Conservation (phyloP, 2,113 vertebrate genomes). For the Turdus rufiventris region DNA sequence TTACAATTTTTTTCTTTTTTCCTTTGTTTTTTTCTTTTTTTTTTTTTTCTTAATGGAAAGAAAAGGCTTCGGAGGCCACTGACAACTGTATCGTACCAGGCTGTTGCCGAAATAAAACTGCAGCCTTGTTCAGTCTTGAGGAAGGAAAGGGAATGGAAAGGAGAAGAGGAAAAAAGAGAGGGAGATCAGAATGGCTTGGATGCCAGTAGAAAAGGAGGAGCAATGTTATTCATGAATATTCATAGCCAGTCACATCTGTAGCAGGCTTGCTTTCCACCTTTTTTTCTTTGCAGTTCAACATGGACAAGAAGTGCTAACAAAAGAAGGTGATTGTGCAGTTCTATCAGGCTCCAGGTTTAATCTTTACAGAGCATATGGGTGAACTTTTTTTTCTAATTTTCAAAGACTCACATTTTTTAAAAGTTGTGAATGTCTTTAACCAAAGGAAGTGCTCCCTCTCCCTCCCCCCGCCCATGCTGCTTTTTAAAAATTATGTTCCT, state of each 20-base stretch:
- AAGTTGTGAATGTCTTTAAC: constrained; percentile 10
- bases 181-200: constrained; percentile 75
- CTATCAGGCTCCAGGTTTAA: constrained; percentile 45
- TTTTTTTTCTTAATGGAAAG: constrained; percentile 68
- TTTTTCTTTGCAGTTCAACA: constrained; percentile 59
- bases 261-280: constrained; percentile 81
- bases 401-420: background rate
- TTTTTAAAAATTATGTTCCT: constrained; percentile 56
- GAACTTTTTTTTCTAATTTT: constrained; percentile 17
- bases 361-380: background rate
- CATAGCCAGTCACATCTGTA: constrained; percentile 91
- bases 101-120: constrained; percentile 83
- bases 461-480: background rate
- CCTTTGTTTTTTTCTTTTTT: constrained; percentile 39
- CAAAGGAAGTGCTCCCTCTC: constrained; percentile 19
- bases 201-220: constrained; percentile 80
- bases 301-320: constrained; percentile 67
- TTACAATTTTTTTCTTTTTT: constrained; percentile 80
- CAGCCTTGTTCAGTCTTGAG: constrained; percentile 59
- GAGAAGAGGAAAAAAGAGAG: background rate
- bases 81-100: constrained; percentile 74
- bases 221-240: constrained; percentile 89
- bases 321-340: constrained; percentile 61
- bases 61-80: constrained; percentile 72
- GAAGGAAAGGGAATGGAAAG: constrained; percentile 34